Percentiles rank a stretch among this genome's conserved stretches.
Conservation (phyloP, 2,113 vertebrate genomes). For the Rhabdomys dilectus region DNA sequence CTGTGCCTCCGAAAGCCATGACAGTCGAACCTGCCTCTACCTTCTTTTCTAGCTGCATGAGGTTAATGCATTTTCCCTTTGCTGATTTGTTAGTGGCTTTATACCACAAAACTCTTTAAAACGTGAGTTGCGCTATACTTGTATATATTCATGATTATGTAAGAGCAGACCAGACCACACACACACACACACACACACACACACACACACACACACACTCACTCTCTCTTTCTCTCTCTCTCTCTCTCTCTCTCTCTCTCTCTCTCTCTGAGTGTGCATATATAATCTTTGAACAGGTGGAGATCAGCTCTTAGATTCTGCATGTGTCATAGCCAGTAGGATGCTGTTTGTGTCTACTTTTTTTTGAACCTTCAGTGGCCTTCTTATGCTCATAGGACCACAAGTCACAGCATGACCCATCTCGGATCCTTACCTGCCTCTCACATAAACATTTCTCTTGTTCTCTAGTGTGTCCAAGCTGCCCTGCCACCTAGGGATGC, state of each 20-base stretch:
- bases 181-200: background rate
- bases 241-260: too few species aligned
- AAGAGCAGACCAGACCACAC: background rate
- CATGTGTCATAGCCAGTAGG: background rate
- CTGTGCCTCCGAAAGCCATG: background rate
- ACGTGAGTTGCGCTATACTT: background rate
- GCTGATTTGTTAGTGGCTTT: background rate
- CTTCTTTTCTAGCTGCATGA: background rate
- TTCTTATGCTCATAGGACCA: conserved; percentile 25
- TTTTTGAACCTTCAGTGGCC: background rate
- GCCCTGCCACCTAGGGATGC: background rate
- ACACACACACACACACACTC: too few species aligned
- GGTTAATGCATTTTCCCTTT: background rate
- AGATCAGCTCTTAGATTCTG: background rate
- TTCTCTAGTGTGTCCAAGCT: background rate
- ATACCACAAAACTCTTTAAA: background rate
- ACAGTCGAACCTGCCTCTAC: background rate
- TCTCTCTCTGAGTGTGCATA: background rate
- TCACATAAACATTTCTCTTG: background rate
- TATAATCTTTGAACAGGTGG: background rate
- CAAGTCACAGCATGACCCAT: background rate
- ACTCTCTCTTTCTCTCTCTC: too few species aligned
- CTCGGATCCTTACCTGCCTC: background rate
- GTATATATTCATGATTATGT: background rate
- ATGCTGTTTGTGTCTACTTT: background rate